These are phyloP conservation scores for Hyposoter dolosus DNA, from an alignment of 2,888 invertebrate species.

Conservation along the genomic window DNA sequence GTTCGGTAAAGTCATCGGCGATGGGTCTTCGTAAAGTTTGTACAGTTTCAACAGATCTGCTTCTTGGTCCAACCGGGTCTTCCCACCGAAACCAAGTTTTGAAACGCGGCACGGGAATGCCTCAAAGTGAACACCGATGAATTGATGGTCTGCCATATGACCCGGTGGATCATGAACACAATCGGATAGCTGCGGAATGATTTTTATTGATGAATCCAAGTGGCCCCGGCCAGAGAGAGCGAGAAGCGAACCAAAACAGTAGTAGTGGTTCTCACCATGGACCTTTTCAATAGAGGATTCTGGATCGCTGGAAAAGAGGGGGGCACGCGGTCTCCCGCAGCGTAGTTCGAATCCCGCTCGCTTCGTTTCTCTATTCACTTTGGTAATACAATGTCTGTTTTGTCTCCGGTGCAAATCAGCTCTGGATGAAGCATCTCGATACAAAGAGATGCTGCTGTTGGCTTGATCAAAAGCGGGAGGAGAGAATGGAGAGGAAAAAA, in stretches of 20 bases:
- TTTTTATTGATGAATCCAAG: constrained; percentile 64
- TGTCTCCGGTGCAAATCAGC: constrained; percentile 45
- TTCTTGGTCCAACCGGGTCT: neutral
- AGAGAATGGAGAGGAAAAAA: constrained; percentile 29
- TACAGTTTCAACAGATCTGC: neutral
- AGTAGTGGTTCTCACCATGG: constrained; percentile 19
- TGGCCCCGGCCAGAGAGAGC: neutral
- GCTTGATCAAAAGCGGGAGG: constrained; percentile 36
- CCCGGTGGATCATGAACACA: constrained; percentile 18
- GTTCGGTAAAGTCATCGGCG: neutral
- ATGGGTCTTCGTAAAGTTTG: neutral
- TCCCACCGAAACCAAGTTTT: neutral
- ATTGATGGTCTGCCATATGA: constrained; percentile 1
- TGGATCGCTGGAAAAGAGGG: neutral
- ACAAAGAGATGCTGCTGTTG: constrained; percentile 50
- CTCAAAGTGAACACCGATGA: constrained; percentile 53
- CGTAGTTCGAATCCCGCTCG: constrained; percentile 17
- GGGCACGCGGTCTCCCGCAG: constrained; percentile 74
- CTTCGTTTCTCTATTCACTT: constrained; percentile 51
- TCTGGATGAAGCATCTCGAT: neutral
- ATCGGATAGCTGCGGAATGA: constrained; percentile 38
- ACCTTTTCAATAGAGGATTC: neutral
- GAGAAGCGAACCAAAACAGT: constrained; percentile 43
- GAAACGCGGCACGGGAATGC: constrained; percentile 2
- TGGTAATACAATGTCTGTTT: constrained; percentile 47